Percentiles rank a stretch among this genome's conserved stretches.
These are phyloP conservation scores for Leptinotarsa lineolata DNA, from an alignment of 1,140 invertebrate genomes.

Conservation along the genomic window DNA sequence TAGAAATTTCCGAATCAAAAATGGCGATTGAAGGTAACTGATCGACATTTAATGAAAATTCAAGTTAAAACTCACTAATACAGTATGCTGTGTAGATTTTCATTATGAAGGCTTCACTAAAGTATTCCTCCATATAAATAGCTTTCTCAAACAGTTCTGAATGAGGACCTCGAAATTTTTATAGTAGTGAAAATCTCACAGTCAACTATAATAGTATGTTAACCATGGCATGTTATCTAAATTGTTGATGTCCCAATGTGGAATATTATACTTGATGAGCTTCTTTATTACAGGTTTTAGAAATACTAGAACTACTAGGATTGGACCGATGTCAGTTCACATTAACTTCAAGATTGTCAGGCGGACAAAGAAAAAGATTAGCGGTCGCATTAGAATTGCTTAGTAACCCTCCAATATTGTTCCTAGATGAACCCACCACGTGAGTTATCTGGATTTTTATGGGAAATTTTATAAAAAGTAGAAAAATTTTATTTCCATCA, in stretches of 20 bases:
- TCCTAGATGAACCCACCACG: conserved; percentile 93
- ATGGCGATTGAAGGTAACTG: no score
- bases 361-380: conserved; percentile 86
- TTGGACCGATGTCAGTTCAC: conserved; percentile 68
- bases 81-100: no score
- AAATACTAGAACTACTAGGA: conserved; percentile 76
- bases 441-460: conserved; percentile 57
- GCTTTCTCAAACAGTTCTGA: conserved; percentile 3
- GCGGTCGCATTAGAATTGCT: conserved; percentile 83
- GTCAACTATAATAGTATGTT: background rate
- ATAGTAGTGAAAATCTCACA: no score
- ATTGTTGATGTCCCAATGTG: no score
- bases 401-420: conserved; percentile 88
- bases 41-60: no score
- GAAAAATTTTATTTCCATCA: background rate
- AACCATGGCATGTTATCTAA: background rate
- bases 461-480: background rate
- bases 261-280: background rate
- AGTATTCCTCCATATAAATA: no score
- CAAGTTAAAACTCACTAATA: no score
- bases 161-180: background rate
- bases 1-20: no score
- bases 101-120: no score
- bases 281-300: conserved; percentile 62
- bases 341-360: conserved; percentile 72